These are phyloP conservation scores for Luffia ferchaultella DNA, from an alignment of 2,888 invertebrate genomes.

Conservation along the genomic window DNA sequence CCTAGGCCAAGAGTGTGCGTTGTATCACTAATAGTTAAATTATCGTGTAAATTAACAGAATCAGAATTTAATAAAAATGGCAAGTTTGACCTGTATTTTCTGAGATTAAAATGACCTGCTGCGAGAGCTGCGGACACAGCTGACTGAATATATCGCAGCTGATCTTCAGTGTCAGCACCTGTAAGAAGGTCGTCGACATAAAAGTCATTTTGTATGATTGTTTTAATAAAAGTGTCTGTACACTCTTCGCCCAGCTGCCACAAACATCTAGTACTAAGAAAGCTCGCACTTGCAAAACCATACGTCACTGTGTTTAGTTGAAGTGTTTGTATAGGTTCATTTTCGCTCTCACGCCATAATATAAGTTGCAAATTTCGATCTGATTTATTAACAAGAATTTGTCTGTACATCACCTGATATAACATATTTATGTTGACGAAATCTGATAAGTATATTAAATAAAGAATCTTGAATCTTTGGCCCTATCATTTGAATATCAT, in stretches of 20 bases:
- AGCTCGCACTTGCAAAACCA: background rate
- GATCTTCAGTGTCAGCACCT: background rate
- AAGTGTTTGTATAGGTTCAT: slow-evolving; percentile 11
- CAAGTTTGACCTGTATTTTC: background rate
- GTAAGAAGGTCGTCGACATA: background rate
- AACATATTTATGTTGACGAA: slow-evolving; percentile 12
- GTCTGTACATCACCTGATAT: slow-evolving; percentile 5
- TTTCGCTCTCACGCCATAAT: slow-evolving; percentile 11
- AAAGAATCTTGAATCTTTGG: slow-evolving; percentile 17
- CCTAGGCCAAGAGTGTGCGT: background rate
- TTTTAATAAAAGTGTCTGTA: background rate
- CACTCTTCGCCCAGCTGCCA: background rate
- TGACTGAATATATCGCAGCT: background rate
- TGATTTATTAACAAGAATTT: background rate
- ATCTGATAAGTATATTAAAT: slow-evolving; percentile 14
- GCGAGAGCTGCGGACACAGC: background rate
- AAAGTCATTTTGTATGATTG: background rate
- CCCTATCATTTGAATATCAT: slow-evolving; percentile 12
- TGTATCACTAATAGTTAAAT: background rate
- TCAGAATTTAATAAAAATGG: background rate
- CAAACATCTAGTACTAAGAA: background rate
- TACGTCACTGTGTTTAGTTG: slow-evolving; percentile 14
- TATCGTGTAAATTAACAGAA: background rate
- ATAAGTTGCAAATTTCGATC: slow-evolving; percentile 16
- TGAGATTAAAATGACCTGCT: background rate